Percentiles rank a stretch among this genome's conserved stretches.
Conservation (phyloP, 2,113 vertebrate genomes). For the Prietella phreatophila region DNA sequence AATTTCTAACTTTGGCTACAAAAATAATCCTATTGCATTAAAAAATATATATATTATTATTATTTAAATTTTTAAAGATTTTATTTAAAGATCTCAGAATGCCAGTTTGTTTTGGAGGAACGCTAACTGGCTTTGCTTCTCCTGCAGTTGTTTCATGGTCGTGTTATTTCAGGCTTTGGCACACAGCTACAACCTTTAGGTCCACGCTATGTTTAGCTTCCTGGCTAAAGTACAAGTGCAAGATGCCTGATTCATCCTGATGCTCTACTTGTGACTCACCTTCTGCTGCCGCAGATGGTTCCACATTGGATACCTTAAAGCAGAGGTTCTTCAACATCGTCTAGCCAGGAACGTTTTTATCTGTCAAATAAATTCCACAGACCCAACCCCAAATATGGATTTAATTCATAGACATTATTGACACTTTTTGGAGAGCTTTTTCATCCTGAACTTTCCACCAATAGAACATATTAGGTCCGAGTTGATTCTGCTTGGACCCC, state of each 20-base stretch:
- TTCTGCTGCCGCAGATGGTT: neutral
- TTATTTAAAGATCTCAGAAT: neutral
- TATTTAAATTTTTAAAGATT: neutral
- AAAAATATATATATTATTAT: too few relatives aligned
- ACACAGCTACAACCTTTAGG: neutral
- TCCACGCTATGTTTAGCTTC: constrained; percentile 12
- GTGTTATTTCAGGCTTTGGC: constrained; percentile 17
- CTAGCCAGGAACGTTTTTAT: neutral
- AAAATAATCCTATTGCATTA: neutral
- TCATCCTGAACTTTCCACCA: neutral
- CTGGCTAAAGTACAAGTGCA: constrained; percentile 17
- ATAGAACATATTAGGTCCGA: neutral
- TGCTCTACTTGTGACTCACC: neutral
- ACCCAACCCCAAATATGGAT: neutral
- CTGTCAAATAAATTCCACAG: neutral
- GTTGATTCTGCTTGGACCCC: neutral
- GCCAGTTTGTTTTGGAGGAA: neutral
- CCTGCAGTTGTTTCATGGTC: neutral
- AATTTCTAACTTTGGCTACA: neutral
- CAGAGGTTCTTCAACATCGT: neutral
- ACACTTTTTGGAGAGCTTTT: neutral
- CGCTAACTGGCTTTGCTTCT: neutral
- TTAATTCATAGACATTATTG: neutral
- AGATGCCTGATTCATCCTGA: neutral
- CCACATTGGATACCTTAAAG: neutral